Evolutionary conservation across 2,113 vertebrate species (phyloP), one percentile per base, ranked within the genome.

Genomic region (Miniopterus natalensis): DNA sequence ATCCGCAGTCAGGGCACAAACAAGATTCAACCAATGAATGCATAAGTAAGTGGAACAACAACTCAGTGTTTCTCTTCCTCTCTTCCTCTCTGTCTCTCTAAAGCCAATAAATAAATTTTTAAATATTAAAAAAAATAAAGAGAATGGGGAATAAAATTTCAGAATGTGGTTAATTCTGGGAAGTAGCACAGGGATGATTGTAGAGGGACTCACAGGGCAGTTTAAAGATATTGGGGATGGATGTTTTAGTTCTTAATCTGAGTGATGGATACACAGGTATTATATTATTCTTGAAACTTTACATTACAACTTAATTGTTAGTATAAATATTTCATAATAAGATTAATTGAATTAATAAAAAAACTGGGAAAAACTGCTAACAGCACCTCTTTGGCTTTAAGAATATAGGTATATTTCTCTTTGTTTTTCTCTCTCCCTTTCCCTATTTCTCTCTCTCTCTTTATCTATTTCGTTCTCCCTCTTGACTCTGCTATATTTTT

Each of bases 261-360:
- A 79, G 59, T 42, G 25, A 7, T 53, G 12, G n/a, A 49, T 73
- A 49, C 1, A 20, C 20, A 23, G 15, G 47, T n/a, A 4, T 45
- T 13, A 31, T 88, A 29, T 74, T 68, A 74, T 66, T 55, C 51
- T 70, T 49, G n/a, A 92, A 84, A 53, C 21, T 78, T 1, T 40
- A 51, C 20, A 2, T 25, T 73, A 53, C 11, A 13, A 17, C 57
- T 89, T 65, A 70, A 42, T 71, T 73, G 42, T 80, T 42, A 77
- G 4, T 42, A 36, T 53, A 66, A 88, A 57, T 53, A 90, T 36
- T 63, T 84, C 40, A 77, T 71, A 85, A 40, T 20, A 84, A 70
- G 88, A 80, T 49, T 68, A n/a, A 73, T 49, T n/a, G 57, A 74
- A 94, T 79, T 84, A 57, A 55, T 66, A 53, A 78, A 81, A 93